Conservation (phyloP, 2,797 vertebrate genomes). For the Hippopotamyrus pictus region DNA sequence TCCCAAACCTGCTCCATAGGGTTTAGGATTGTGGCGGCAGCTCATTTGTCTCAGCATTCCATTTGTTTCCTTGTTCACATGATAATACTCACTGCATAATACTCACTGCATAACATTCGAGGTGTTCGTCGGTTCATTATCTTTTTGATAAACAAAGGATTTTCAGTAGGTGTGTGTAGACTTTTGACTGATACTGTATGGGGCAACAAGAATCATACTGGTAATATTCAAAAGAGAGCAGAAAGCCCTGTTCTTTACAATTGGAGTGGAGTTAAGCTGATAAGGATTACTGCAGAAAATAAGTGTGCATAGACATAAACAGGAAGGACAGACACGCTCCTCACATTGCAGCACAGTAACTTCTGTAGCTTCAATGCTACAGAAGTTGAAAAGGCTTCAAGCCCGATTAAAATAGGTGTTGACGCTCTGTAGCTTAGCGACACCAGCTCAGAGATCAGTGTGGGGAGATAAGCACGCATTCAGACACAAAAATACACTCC, state of each 20-base stretch:
- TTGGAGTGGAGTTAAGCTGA: conserved; percentile 20
- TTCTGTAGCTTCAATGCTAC: conserved; percentile 16
- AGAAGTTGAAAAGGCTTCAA: conserved; percentile 29
- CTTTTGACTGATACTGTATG: neutral
- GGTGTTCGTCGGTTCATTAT: neutral
- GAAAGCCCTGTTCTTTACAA: neutral
- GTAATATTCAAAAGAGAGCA: neutral
- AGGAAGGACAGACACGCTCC: conserved; percentile 51
- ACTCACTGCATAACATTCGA: neutral
- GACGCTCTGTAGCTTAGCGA: neutral
- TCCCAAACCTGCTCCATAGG: neutral
- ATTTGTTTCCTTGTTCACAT: neutral
- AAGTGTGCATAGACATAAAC: conserved; percentile 45
- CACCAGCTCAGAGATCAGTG: neutral
- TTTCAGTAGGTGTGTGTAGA: neutral
- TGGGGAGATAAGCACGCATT: neutral
- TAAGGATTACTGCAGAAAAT: conserved; percentile 44
- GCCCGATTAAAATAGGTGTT: conserved; percentile 1
- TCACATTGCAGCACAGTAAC: conserved; percentile 20
- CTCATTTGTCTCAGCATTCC: neutral
- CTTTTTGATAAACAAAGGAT: neutral
- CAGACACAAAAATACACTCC: conserved; percentile 8
- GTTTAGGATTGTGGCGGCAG: neutral
- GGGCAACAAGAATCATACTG: neutral
- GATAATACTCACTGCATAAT: neutral